Conservation (phyloP, 2,113 vertebrate species). For the Xenopus tropicalis region DNA sequence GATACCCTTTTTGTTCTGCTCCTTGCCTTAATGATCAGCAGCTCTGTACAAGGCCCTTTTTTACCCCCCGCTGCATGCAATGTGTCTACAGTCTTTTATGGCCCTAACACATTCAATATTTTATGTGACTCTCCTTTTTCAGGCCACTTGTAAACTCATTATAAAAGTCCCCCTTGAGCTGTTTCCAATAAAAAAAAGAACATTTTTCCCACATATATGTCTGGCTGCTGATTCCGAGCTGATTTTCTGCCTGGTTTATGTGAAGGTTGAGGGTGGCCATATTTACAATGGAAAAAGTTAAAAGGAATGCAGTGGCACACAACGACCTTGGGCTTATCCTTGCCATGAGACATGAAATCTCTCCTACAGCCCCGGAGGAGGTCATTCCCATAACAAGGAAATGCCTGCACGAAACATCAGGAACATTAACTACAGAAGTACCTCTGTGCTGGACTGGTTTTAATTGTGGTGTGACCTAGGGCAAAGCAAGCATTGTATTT, state of each 20-base stretch:
- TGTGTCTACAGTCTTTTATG: constrained; percentile 3
- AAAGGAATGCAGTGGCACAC: constrained; percentile 1
- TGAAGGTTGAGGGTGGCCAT: constrained; percentile 20
- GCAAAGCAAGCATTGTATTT: too few relatives aligned
- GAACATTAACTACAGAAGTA: too few relatives aligned
- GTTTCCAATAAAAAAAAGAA: constrained; percentile 41
- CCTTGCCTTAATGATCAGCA: background rate
- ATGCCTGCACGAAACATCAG: too few relatives aligned
- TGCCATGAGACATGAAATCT: constrained; percentile 1
- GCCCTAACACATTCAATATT: background rate
- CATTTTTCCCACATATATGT: constrained; percentile 11
- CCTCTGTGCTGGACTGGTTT: too few relatives aligned
- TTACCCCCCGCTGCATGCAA: background rate
- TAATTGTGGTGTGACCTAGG: too few relatives aligned
- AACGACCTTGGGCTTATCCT: constrained; percentile 6
- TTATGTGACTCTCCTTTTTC: constrained; percentile 12
- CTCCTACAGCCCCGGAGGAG: too few relatives aligned
- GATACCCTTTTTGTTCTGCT: constrained; percentile 17
- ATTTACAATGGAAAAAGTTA: constrained; percentile 43
- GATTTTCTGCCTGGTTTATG: constrained; percentile 32
- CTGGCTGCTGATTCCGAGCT: constrained; percentile 1
- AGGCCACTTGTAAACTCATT: constrained; percentile 33
- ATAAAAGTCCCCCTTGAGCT: constrained; percentile 25
- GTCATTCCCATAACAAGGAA: too few relatives aligned
- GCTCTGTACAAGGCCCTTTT: constrained; percentile 4